Evolutionary conservation across 2,113 vertebrate species (phyloP).

Genomic region (Myxocyprinus asiaticus): DNA sequence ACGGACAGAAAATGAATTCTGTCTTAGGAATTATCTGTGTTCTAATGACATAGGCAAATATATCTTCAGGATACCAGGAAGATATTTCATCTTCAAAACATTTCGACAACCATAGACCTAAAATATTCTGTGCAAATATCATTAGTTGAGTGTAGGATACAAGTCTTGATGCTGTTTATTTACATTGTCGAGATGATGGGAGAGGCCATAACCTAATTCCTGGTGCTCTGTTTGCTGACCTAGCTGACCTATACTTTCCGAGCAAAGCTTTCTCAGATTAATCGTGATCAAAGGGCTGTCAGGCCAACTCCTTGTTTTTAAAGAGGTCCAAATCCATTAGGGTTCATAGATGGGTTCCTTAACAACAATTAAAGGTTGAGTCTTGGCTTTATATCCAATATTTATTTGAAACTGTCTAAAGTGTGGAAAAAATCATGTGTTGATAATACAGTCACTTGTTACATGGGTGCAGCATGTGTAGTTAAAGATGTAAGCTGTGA

Average conservation of each 20-base stretch:
- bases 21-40: slow-evolving; percentile 46
- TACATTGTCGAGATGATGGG: neutral
- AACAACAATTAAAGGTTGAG: neutral
- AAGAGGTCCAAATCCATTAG: neutral
- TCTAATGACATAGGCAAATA: slow-evolving; percentile 20
- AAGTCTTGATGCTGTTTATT: neutral
- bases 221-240: slow-evolving; percentile 31
- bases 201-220: slow-evolving; percentile 31
- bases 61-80: neutral
- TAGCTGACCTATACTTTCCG: slow-evolving; percentile 34
- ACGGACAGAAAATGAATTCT: neutral
- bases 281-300: slow-evolving; percentile 13
- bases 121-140: neutral
- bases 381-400: neutral
- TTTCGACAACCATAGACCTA: no score
- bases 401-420: neutral
- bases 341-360: neutral
- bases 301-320: neutral
- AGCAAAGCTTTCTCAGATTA: slow-evolving; percentile 18
- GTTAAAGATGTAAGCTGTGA: neutral
- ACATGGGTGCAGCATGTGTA: neutral
- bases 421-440: no score
- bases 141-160: neutral
- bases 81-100: neutral
- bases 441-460: no score